These are phyloP conservation scores for Monomorium pharaonis DNA, from an alignment of 1,140 invertebrate species.

Conservation along the genomic window DNA sequence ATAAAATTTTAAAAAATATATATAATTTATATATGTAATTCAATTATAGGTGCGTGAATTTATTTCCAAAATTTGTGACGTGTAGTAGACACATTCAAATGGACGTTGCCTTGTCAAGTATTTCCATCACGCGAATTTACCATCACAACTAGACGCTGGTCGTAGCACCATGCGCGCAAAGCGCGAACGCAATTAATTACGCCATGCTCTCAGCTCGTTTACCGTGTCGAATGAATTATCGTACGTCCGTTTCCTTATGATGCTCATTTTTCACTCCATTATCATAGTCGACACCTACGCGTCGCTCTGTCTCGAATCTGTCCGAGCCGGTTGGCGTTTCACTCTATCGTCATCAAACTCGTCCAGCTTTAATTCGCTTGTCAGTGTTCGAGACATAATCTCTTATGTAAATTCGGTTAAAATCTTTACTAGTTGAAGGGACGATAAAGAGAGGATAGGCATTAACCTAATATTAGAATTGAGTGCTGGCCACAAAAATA, in stretches of 20 bases:
- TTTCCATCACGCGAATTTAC: constrained; percentile 75
- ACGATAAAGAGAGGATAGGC: background rate
- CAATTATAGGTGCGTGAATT: background rate
- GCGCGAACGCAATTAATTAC: constrained; percentile 81
- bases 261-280: constrained; percentile 57
- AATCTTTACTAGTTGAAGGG: background rate
- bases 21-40: constrained; percentile 4
- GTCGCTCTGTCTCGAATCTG: constrained; percentile 52
- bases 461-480: background rate
- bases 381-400: constrained; percentile 50
- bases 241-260: constrained; percentile 73
- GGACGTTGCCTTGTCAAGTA: constrained; percentile 45
- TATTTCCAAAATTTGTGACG: constrained; percentile 12
- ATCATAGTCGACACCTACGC: constrained; percentile 68
- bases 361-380: constrained; percentile 66
- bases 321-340: constrained; percentile 61
- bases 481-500: background rate
- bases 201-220: constrained; percentile 78
- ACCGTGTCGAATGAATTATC: constrained; percentile 76
- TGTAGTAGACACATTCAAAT: constrained; percentile 50
- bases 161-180: constrained; percentile 59
- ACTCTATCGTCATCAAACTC: constrained; percentile 60
- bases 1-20: background rate
- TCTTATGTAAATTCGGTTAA: background rate
- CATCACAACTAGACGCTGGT: constrained; percentile 58